Base-by-base conservation (phyloP, 2,797 vertebrate species). In the Coracias cyanogaster region DNA sequence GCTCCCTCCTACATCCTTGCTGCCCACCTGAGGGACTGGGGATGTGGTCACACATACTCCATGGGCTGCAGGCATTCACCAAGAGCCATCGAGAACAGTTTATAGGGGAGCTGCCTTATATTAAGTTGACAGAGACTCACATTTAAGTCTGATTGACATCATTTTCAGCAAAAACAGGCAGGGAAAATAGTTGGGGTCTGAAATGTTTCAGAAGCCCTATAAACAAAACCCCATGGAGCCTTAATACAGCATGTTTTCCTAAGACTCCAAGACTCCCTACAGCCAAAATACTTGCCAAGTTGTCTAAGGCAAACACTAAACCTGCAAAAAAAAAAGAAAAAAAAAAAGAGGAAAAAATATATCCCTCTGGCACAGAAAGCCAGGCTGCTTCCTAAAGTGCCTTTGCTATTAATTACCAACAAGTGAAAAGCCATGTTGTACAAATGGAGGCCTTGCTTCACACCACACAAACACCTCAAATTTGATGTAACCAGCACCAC, bases 191-290 rank as follows among this genome's bases (percentile, higher is more conserved):
- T 35, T 37, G 46, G 7, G 20, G 7, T 57, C 55, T 84, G 41
- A 96, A 95, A 90, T 65, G 46, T 35, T 95, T n/a, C 52, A 82
- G 41, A 92, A 94, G 69, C 49, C 20, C 65, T 39, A 43, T 33
- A 71, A 96, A 92, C 49, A 60, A 95, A 96, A 83, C 4, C 35
- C 41, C 41, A 81, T 2, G 1, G 18, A 95, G 31, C 39, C 51
- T 92, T 82, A 52, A 90, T 57, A 78, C 45, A 76, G 79, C 48
- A 74, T 82, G 31, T 45, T 72, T 49, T 39, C 17, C 46, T 69
- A 76, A 76, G 52, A 77, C 43, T 73, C 26, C 39, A 82, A 86
- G 54, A 15, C 43, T 67, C 45, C 33, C 39, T 67, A 45, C 21
- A 65, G 71, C 19, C 82, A 43, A 41, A 70, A 60, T 15, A n/a